phyloP scores from a whole-genome alignment of 2,888 invertebrate species.

The Marasmarcha lunaedactyla region DNA sequence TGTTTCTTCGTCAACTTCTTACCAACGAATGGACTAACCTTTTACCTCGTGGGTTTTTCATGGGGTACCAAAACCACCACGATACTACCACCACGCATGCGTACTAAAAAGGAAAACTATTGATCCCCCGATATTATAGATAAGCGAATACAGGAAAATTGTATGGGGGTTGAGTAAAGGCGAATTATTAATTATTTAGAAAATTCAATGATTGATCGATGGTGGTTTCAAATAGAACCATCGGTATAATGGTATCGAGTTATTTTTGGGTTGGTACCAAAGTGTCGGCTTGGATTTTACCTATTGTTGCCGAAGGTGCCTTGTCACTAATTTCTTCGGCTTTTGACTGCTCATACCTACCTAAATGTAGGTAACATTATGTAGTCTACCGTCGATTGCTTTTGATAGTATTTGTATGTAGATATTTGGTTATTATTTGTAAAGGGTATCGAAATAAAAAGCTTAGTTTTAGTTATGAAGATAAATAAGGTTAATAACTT shows the following conservation, averaged over 20 bases:
- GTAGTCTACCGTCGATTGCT: no score
- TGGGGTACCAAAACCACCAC: conserved; percentile 50
- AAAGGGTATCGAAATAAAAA: no score
- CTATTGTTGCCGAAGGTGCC: no score
- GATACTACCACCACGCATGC: conserved; percentile 52
- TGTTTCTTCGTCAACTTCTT: conserved; percentile 26
- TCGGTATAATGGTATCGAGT: neutral
- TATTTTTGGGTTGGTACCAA: neutral
- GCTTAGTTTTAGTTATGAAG: no score
- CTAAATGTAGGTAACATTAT: no score
- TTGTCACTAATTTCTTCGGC: no score
- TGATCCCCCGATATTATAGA: conserved; percentile 39
- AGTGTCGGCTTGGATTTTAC: no score
- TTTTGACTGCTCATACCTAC: no score
- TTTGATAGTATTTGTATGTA: no score
- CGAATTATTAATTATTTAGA: conserved; percentile 58
- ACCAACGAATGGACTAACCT: conserved; percentile 45
- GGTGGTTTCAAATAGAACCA: neutral
- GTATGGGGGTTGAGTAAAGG: conserved; percentile 15
- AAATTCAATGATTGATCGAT: conserved; percentile 50
- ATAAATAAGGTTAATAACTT: no score
- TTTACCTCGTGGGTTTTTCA: conserved; percentile 35
- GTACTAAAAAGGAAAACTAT: conserved; percentile 57
- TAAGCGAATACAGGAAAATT: neutral
- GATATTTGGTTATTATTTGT: no score